Conservation (phyloP, 2,797 vertebrate genomes). For the Halcyon smyrnensis region DNA sequence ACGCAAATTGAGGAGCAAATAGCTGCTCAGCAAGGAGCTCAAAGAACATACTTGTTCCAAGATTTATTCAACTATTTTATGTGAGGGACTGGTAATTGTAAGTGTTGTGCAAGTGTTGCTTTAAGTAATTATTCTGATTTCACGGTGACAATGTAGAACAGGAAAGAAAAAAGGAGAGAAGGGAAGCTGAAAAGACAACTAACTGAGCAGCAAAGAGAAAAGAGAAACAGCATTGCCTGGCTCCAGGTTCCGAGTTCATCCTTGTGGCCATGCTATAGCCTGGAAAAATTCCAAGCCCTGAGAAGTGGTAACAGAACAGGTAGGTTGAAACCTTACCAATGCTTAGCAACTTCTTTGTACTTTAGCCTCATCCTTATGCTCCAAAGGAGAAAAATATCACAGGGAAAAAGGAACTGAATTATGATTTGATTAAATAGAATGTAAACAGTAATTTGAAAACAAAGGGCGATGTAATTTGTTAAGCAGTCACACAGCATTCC, state of each 20-base stretch:
- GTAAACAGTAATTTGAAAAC: slow-evolving; percentile 62
- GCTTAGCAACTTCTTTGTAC: background rate
- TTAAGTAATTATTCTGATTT: background rate
- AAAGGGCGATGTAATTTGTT: slow-evolving; percentile 7
- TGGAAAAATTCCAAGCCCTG: background rate
- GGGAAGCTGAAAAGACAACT: background rate
- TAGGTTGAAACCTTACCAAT: background rate
- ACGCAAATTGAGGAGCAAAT: background rate
- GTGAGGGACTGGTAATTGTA: background rate
- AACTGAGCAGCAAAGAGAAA: background rate
- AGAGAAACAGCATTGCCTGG: background rate
- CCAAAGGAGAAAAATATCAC: slow-evolving; percentile 4
- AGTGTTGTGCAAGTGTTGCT: background rate
- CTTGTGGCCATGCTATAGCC: accelerated
- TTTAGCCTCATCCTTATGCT: background rate
- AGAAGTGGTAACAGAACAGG: background rate
- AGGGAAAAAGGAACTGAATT: background rate
- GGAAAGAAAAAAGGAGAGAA: background rate
- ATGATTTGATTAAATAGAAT: slow-evolving; percentile 44
- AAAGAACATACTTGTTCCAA: background rate
- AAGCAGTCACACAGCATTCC: slow-evolving; percentile 54
- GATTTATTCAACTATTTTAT: background rate
- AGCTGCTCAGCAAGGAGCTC: background rate
- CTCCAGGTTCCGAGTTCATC: background rate
- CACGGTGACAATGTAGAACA: background rate